Conservation (phyloP, 1,140 invertebrate species). For the Drosophila burlai region DNA sequence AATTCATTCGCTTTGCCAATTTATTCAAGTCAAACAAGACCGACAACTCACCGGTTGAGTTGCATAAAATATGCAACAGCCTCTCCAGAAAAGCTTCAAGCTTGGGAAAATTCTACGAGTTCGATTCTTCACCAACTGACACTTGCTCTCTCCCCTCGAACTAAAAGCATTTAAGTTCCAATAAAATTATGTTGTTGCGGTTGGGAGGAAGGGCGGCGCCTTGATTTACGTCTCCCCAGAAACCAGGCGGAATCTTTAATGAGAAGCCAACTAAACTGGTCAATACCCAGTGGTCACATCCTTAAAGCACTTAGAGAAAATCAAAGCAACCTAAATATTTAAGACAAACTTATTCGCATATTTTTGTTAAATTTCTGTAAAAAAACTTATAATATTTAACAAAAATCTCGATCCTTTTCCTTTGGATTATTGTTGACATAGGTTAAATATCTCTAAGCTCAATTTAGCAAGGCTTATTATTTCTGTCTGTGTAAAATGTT, state of each 20-base stretch:
- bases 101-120: slow-evolving; percentile 26
- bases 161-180: slow-evolving; percentile 51
- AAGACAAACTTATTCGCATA: too few relatives aligned
- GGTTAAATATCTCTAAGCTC: neutral
- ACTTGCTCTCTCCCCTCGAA: neutral
- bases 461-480: too few relatives aligned
- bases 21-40: slow-evolving; percentile 47
- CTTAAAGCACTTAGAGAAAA: slow-evolving; percentile 2
- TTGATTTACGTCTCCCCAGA: slow-evolving; percentile 79
- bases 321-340: neutral
- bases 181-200: slow-evolving; percentile 75
- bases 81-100: slow-evolving; percentile 11
- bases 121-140: slow-evolving; percentile 29
- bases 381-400: neutral
- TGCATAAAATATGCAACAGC: slow-evolving; percentile 68
- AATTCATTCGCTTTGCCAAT: slow-evolving; percentile 61
- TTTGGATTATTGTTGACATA: neutral
- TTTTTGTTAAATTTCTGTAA: too few relatives aligned
- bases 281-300: slow-evolving; percentile 23
- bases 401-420: too few relatives aligned
- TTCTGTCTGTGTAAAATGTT: slow-evolving; percentile 4
- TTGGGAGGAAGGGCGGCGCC: slow-evolving; percentile 3
- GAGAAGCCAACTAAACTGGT: slow-evolving; percentile 62
- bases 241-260: slow-evolving; percentile 82
- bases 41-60: slow-evolving; percentile 67